Conservation (phyloP, 2,113 vertebrate genomes). For the Coturnix japonica region DNA sequence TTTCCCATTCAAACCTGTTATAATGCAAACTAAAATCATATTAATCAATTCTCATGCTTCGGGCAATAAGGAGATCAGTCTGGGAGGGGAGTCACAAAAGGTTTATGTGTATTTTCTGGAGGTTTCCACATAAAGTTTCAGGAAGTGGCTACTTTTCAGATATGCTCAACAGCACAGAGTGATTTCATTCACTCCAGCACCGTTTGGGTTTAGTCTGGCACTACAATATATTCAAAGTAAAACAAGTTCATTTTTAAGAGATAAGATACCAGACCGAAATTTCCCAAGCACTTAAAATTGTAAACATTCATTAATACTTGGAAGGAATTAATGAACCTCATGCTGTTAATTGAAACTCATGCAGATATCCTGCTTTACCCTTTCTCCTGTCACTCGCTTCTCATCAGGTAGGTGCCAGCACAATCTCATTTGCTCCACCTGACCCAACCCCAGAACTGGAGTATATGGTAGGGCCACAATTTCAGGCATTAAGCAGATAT, state of each 20-base stretch:
- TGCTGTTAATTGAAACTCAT: not conserved
- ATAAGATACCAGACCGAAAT: not conserved
- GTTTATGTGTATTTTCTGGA: constrained; percentile 13
- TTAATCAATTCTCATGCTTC: constrained; percentile 43
- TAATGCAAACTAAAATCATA: constrained; percentile 37
- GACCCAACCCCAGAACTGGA: not conserved
- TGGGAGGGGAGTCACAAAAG: not conserved
- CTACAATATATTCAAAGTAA: not conserved
- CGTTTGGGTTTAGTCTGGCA: not conserved
- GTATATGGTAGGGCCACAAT: accelerated
- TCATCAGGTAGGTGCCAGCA: not conserved
- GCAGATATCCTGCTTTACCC: not conserved
- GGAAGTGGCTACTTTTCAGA: not conserved
- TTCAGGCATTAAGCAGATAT: not conserved
- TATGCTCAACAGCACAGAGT: not conserved
- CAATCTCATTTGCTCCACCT: not conserved
- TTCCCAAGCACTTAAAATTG: not conserved
- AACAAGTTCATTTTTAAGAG: not conserved
- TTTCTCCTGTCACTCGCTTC: not conserved
- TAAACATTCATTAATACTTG: not conserved
- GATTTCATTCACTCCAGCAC: not conserved
- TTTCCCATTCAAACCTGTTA: not conserved
- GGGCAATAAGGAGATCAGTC: constrained; percentile 21
- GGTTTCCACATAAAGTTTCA: constrained; percentile 26
- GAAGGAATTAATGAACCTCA: not conserved